Conservation (phyloP, 2,797 vertebrate species). For the Pipistrellus kuhlii region DNA sequence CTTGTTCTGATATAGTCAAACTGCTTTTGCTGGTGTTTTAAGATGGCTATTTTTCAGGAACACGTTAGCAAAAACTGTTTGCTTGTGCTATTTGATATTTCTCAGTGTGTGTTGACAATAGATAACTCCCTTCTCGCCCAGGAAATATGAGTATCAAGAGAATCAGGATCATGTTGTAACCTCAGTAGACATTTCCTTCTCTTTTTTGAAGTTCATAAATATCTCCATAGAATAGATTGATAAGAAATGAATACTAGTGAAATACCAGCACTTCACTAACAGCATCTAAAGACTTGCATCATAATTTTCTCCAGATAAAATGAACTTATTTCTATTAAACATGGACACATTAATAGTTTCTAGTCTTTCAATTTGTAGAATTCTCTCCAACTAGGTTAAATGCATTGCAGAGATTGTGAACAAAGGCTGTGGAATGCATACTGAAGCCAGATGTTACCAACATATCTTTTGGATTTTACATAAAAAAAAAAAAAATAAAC, state of each 20-base stretch:
- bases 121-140: neutral
- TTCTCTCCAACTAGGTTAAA: constrained; percentile 65
- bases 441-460: constrained; percentile 48
- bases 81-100: constrained; percentile 52
- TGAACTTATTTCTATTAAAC: constrained; percentile 52
- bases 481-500: constrained; percentile 12
- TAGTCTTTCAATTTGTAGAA: constrained; percentile 73
- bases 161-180: constrained; percentile 42
- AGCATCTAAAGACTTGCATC: constrained; percentile 60
- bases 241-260: constrained; percentile 29
- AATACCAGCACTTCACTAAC: constrained; percentile 45
- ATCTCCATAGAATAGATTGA: neutral
- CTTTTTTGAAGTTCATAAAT: constrained; percentile 76
- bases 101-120: neutral
- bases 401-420: constrained; percentile 73
- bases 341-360: constrained; percentile 63
- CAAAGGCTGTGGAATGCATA: neutral
- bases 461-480: constrained; percentile 69
- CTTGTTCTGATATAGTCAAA: constrained; percentile 36
- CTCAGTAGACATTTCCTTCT: neutral
- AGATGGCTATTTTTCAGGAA: constrained; percentile 40
- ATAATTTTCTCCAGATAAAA: constrained; percentile 74
- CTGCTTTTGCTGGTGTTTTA: constrained; percentile 64
- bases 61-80: constrained; percentile 58
- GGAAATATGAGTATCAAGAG: constrained; percentile 47